These are phyloP conservation scores for Phrynocephalus versicolor DNA, from an alignment of 2,113 vertebrate genomes.

Conservation along the genomic window DNA sequence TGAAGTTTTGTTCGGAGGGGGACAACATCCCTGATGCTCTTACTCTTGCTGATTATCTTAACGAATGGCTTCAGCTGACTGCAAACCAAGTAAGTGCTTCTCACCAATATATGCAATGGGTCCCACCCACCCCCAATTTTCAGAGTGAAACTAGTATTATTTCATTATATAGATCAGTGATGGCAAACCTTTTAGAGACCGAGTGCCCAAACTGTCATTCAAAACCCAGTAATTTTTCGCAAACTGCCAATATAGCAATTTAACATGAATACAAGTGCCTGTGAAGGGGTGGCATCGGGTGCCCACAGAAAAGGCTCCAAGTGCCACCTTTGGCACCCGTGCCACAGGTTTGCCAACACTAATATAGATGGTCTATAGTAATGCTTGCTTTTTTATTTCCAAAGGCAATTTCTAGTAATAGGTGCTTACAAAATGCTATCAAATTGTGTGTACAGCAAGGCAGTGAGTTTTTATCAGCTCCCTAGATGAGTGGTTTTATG, in stretches of 20 bases:
- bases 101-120: neutral
- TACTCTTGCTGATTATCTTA: slow-evolving; percentile 85
- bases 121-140: neutral
- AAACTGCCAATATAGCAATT: no score
- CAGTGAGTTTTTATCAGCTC: neutral
- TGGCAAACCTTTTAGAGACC: no score
- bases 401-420: neutral
- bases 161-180: neutral
- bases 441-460: neutral
- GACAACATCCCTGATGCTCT: slow-evolving; percentile 95
- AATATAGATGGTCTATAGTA: no score
- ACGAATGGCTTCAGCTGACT: slow-evolving; percentile 90
- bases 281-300: no score
- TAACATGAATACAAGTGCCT: no score
- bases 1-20: slow-evolving; percentile 96
- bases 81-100: slow-evolving; percentile 80
- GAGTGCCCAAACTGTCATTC: no score
- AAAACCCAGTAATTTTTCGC: no score
- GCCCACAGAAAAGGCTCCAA: no score
- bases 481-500: neutral
- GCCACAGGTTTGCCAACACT: no score
- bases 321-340: no score
- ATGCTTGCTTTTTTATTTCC: neutral
- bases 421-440: neutral
- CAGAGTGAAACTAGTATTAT: neutral